Evolutionary conservation across 1,140 invertebrate species (phyloP), one percentile per base, ranked within the genome.

Genomic region (Magallana ariakensis): DNA sequence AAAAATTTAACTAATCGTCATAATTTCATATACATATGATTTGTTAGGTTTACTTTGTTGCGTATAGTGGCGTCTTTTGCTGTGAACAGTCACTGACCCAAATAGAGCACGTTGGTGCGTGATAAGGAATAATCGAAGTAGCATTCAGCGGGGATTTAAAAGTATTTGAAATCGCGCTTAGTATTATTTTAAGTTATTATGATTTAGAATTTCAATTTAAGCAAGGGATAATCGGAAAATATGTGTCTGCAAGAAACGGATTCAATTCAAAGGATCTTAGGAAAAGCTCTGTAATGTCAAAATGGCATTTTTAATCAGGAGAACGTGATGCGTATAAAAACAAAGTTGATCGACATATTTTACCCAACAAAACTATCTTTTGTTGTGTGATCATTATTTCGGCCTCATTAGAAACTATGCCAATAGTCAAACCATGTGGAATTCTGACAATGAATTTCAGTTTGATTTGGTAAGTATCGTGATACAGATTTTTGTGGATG

Each of bases 391-490:
- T 46, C 33, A 46, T 46, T 75, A 11, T 19, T 2, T 75, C 33
- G 19, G 33, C 19, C 66, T 75, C 8, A 13, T 60, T 10, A 16
- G n/a, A 70, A 57, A 82, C 19, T 82, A 55, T 55, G 80, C 55
- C 55, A 82, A 57, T 82, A 55, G 55, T 54, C 66, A 66, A 26
- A 84, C 46, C 58, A 84, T 84, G 83, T 84, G 83, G 83, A 84
- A 84, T 84, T 66, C 83, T 70, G 83, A 86, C 53, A 86, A 13
- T 60, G 86, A 87, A 83, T 87, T 83, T 87, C 80, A 83, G 55
- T 87, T 83, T 87, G 86, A 87, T 57, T 58, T 87, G 86, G 86
- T 87, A 70, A 87, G 86, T 70, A 66, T 66, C 33, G 33, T 46
- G 33, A 46, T 46, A 4, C 33, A 46, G 33, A 46, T 46, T 46